Evolutionary conservation across 1,140 invertebrate genomes (phyloP).

Genomic region (Caenorhabditis elegans): WBcel235 BX284605.5:11756501-11757000

Average conservation of each 20-base stretch:
- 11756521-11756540: too few species aligned
- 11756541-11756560: too few species aligned
- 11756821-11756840: constrained; percentile 22
- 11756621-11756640: too few species aligned
- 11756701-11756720: background rate
- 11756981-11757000: constrained; percentile 2
- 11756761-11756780: background rate
- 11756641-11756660: too few species aligned
- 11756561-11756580: too few species aligned
- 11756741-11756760: constrained; percentile 26
- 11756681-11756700: background rate
- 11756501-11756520: too few species aligned
- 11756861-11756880: background rate
- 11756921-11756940: background rate
- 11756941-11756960: too few species aligned
- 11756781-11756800: constrained; percentile 10
- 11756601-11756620: too few species aligned
- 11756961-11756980: background rate
- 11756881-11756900: background rate
- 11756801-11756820: constrained; percentile 31
- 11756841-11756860: constrained; percentile 9
- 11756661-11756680: too few species aligned
- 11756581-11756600: too few species aligned
- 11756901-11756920: background rate
- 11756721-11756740: constrained; percentile 29